These are phyloP conservation scores for Microplitis deprimator DNA, from an alignment of 2,888 invertebrate genomes.

Conservation along the genomic window DNA sequence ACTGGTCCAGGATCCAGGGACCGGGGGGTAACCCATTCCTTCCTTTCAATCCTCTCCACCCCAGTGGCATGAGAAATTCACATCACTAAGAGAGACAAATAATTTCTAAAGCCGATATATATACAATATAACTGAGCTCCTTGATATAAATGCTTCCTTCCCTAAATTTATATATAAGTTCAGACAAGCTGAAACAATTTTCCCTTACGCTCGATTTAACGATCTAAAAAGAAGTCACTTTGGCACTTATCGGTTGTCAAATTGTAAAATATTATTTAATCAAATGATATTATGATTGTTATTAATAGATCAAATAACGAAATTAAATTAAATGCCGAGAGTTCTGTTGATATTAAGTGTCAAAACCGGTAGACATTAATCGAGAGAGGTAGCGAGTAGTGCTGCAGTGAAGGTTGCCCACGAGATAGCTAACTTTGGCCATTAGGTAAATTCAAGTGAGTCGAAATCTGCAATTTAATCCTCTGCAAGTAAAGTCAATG, in stretches of 20 bases:
- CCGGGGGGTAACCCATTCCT: no score
- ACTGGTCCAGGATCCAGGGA: constrained; percentile 42
- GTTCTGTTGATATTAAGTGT: neutral
- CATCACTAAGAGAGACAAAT: constrained; percentile 6
- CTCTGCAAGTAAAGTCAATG: constrained; percentile 49
- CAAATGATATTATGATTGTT: neutral
- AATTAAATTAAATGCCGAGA: constrained; percentile 26
- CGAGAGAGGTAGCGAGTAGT: neutral
- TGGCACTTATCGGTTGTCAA: constrained; percentile 9
- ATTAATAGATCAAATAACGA: neutral
- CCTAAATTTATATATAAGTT: neutral
- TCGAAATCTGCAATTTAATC: constrained; percentile 53
- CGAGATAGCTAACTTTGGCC: constrained; percentile 47
- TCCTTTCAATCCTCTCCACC: no score
- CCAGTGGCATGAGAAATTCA: neutral
- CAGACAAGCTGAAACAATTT: constrained; percentile 45
- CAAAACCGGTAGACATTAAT: neutral
- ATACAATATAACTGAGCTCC: neutral
- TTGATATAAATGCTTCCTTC: neutral
- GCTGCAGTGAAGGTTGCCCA: neutral
- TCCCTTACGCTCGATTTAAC: constrained; percentile 41
- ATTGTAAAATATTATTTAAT: neutral
- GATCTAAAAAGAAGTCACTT: constrained; percentile 5
- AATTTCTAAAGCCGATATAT: constrained; percentile 14
- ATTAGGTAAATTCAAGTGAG: constrained; percentile 51